A percentile compares a stretch with the other conserved stretches of the same genome.
Evolutionary conservation across 2,797 vertebrate genomes (phyloP).

Genomic region (Bradypodion pumilum): DNA sequence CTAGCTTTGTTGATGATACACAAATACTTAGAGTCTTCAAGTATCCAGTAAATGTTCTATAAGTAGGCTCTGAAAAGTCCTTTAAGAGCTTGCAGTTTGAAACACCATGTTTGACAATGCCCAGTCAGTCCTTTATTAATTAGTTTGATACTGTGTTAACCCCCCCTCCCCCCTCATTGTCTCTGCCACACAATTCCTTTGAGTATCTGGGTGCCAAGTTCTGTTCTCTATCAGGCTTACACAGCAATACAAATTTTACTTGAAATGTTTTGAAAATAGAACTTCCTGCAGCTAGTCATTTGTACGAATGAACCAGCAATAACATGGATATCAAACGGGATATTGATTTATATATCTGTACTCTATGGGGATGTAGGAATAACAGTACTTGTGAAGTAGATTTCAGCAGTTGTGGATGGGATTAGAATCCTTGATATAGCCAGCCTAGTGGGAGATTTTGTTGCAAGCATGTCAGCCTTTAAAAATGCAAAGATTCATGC

Average conservation of each 20-base stretch:
- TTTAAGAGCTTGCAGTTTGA: slow-evolving; percentile 25
- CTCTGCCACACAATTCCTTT: neutral
- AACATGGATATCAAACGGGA: neutral
- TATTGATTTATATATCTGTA: slow-evolving; percentile 5
- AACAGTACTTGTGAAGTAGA: neutral
- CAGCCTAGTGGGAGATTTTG: neutral
- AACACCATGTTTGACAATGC: slow-evolving; percentile 31
- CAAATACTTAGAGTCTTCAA: neutral
- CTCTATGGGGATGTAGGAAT: neutral
- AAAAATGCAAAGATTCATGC: neutral
- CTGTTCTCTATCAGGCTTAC: neutral
- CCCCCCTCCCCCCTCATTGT: slow-evolving; percentile 7
- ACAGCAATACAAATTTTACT: neutral
- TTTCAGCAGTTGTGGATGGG: neutral
- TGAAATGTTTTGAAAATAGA: slow-evolving; percentile 4
- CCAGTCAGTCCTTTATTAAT: slow-evolving; percentile 11
- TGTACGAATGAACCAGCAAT: neutral
- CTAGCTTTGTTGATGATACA: neutral
- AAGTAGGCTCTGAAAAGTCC: neutral
- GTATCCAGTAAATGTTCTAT: slow-evolving; percentile 20
- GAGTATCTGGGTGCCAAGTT: slow-evolving; percentile 19
- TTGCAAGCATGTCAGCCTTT: neutral
- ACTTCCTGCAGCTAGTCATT: neutral
- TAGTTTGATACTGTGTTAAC: slow-evolving; percentile 15
- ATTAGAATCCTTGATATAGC: neutral